Evolutionary conservation across 2,113 vertebrate genomes (phyloP).

Genomic region (Neotoma lepida): DNA sequence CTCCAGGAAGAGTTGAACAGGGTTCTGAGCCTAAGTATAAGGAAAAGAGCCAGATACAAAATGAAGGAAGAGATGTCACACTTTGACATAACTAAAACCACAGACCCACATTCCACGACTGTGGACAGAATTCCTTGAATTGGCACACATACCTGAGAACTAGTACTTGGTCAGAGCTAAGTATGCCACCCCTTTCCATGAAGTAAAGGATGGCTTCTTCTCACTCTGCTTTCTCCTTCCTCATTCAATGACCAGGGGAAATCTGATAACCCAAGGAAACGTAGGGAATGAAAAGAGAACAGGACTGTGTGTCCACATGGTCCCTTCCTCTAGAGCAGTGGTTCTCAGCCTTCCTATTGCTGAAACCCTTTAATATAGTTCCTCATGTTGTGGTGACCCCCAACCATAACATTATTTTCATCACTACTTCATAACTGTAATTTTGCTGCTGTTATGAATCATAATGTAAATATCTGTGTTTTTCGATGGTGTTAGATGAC

Average conservation of each 20-base stretch:
- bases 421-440: background rate
- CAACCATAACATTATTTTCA: background rate
- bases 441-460: background rate
- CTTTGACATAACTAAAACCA: background rate
- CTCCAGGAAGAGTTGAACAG: background rate
- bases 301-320: background rate
- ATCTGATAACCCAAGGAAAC: background rate
- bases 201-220: conserved; percentile 29
- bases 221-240: background rate
- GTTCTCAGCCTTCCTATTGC: background rate
- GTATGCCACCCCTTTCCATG: background rate
- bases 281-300: background rate
- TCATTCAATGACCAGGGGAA: background rate
- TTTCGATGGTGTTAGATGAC: background rate
- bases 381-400: background rate
- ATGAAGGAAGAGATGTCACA: background rate
- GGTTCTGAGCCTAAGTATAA: background rate
- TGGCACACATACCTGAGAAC: background rate
- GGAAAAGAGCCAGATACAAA: background rate
- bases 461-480: background rate
- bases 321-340: background rate
- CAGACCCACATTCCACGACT: background rate
- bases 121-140: background rate
- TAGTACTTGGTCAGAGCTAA: background rate
- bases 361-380: background rate